Evolutionary conservation across 2,797 vertebrate species (phyloP), one percentile per base, ranked within the genome.

Genomic region (Galagoides demidoff): DNA sequence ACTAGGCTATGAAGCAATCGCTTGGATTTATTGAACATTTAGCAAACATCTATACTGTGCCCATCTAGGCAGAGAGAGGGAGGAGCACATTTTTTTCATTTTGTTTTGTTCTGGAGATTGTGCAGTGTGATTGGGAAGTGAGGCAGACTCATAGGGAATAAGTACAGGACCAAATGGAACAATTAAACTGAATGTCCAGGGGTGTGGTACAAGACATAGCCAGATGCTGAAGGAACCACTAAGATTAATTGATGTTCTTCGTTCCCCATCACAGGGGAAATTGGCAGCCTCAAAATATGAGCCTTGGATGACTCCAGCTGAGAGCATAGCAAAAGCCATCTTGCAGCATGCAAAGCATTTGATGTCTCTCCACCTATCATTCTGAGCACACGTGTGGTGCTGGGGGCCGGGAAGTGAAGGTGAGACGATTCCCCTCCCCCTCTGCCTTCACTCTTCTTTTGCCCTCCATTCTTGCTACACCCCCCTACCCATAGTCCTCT

Each of bases 171-270:
- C 17, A 13, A 37, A 39, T 1, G 3, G 12, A 57, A 25, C 0
- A 5, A 27, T 27, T 12, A 25, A 19, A 61, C 20, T 16, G 19
- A 12, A 63, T 49, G 7, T 39, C 34, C 7, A 45, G 2, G 25
- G 14, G 4, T 59, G 23, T 7, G 14, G 22, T 1, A 22, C 13
- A 31, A 14, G 31, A 37, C 11, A 1, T 0, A 57, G n/a, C 37
- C 55, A 66, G 43, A 23, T 31, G 8, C 1, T 5, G 37, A 39
- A 45, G 39, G 55, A 70, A 4, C 8, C 2, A 0, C 19, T 55
- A 31, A 43, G 34, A 37, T 25, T 22, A 23, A 45, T 19, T 37
- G 25, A 1, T 2, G 12, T 13, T 63, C 27, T 68, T 19, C 66
- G 22, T 68, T 3, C 73, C 7, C 23, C 9, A 37, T 45, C 57